These are phyloP conservation scores for Gymnoscelis rufifasciata DNA, from an alignment of 2,888 invertebrate genomes.

Conservation along the genomic window DNA sequence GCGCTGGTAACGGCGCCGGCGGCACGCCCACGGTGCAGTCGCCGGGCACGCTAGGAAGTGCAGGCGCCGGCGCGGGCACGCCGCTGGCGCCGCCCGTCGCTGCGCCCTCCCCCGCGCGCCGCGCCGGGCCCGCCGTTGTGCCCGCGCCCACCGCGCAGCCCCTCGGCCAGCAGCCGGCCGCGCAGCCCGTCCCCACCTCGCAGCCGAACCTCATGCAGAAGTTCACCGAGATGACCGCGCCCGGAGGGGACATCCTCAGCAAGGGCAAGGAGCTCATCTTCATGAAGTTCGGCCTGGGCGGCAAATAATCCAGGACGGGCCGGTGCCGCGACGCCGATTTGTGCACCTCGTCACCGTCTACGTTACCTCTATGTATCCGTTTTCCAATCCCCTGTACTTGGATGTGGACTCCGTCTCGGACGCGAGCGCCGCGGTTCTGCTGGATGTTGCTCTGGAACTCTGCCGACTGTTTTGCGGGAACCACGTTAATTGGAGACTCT, in stretches of 20 bases:
- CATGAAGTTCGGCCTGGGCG: slow-evolving; percentile 94
- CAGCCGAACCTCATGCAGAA: slow-evolving; percentile 92
- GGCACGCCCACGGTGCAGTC: slow-evolving; percentile 31
- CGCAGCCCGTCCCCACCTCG: slow-evolving; percentile 66
- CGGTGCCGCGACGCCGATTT: slow-evolving; percentile 27
- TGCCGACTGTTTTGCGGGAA: slow-evolving; percentile 42
- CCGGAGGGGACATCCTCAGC: slow-evolving; percentile 93
- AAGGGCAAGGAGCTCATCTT: slow-evolving; percentile 96
- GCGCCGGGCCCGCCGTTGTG: slow-evolving; percentile 63
- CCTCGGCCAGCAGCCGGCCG: slow-evolving; percentile 36
- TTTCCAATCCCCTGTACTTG: slow-evolving; percentile 16
- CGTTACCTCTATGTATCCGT: slow-evolving; percentile 14
- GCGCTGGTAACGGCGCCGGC: slow-evolving; percentile 34
- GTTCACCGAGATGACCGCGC: slow-evolving; percentile 91
- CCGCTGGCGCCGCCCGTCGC: slow-evolving; percentile 31
- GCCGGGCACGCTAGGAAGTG: slow-evolving; percentile 31
- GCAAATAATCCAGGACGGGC: slow-evolving; percentile 80
- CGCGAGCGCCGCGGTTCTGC: slow-evolving; percentile 22
- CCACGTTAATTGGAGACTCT: slow-evolving; percentile 37
- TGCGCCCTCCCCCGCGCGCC: slow-evolving; percentile 67
- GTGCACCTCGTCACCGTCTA: slow-evolving; percentile 35
- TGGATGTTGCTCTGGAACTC: slow-evolving; percentile 32
- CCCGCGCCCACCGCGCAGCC: slow-evolving; percentile 71
- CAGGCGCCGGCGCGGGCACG: slow-evolving; percentile 9
- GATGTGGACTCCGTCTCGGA: slow-evolving; percentile 17